Conservation (phyloP, 2,888 invertebrate genomes). For the Aleiodes testaceus region DNA sequence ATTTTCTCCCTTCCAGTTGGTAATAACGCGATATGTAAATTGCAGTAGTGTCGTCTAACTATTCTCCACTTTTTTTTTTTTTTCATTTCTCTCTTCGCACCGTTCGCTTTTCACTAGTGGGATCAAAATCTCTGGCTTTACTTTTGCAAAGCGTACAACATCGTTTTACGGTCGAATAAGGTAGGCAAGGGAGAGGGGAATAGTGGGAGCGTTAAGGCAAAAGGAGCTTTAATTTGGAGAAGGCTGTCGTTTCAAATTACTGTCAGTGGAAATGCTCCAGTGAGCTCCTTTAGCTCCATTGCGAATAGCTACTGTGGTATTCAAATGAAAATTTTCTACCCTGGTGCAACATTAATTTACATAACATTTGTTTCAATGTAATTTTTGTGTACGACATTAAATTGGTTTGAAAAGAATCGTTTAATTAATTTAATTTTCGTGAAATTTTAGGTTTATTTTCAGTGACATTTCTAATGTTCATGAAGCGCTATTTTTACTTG, state of each 20-base stretch:
- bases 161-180: constrained; percentile 1
- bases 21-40: constrained; percentile 63
- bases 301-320: constrained; percentile 24
- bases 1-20: constrained; percentile 34
- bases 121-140: constrained; percentile 17
- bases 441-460: no score
- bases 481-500: no score
- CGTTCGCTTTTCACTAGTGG: constrained; percentile 3
- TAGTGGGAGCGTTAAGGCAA: constrained; percentile 12
- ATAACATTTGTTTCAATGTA: constrained; percentile 13
- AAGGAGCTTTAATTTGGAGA: constrained; percentile 63
- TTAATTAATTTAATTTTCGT: no score
- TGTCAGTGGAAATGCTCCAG: constrained; percentile 60
- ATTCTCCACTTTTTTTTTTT: constrained; percentile 5
- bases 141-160: constrained; percentile 27
- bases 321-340: constrained; percentile 32
- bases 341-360: constrained; percentile 22
- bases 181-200: constrained; percentile 41
- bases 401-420: not conserved
- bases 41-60: constrained; percentile 31
- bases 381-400: not conserved
- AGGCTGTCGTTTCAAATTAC: constrained; percentile 63
- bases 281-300: constrained; percentile 38
- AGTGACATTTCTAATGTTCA: no score
- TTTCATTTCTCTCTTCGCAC: not conserved